Percentiles rank a stretch among this genome's conserved stretches.
Evolutionary conservation across 2,797 vertebrate genomes (phyloP).

Genomic region (Mormyrus proboscirostris): DNA sequence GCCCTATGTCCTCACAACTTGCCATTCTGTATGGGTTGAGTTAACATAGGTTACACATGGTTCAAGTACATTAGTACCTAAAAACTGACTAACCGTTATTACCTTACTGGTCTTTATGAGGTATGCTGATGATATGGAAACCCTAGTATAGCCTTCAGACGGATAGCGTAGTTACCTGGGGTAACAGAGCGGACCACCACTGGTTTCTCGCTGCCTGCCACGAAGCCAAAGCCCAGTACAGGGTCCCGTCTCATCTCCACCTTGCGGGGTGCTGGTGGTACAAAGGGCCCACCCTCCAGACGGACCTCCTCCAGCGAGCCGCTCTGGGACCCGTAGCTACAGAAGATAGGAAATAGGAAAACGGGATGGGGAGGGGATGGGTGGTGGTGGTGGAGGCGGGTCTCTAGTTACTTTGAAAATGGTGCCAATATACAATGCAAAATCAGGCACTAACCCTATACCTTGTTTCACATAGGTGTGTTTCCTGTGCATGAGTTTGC

Average conservation of each 20-base stretch:
- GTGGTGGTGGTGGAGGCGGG: background rate
- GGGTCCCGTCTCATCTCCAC: constrained; percentile 98
- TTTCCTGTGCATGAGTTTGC: background rate
- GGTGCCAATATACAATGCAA: background rate
- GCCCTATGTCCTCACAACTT: background rate
- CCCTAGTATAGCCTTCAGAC: background rate
- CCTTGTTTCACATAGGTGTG: background rate
- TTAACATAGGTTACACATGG: background rate
- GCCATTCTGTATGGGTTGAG: background rate
- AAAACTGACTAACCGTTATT: background rate
- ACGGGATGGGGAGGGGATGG: background rate
- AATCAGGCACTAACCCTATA: background rate
- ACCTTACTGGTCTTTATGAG: background rate
- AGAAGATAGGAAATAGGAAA: constrained; percentile 7
- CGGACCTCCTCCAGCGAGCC: constrained; percentile 87
- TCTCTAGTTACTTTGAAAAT: background rate
- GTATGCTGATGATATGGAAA: background rate
- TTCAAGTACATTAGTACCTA: background rate
- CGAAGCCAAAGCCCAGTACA: constrained; percentile 94
- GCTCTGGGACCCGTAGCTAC: constrained; percentile 85
- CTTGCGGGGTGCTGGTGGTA: constrained; percentile 83
- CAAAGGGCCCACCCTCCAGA: constrained; percentile 83
- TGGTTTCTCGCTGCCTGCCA: constrained; percentile 98
- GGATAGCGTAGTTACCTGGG: constrained; percentile 69
- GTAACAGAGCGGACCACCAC: constrained; percentile 97